Percentiles rank a stretch among this genome's conserved stretches.
Conservation (phyloP, 23 tunicate species). For the Botrylloides violaceus region DNA sequence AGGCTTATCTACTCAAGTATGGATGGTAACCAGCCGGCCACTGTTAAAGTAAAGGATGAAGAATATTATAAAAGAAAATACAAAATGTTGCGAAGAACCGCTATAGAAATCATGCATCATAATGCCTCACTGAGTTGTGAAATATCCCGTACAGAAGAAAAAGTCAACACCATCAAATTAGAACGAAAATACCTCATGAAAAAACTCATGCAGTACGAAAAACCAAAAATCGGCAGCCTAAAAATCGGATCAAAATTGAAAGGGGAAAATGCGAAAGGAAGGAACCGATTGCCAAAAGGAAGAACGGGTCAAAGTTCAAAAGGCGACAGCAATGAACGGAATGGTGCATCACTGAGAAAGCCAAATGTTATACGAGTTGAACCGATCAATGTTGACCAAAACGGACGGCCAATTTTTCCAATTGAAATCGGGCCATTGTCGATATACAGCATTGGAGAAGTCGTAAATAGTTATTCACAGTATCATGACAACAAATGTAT, state of each 20-base stretch:
- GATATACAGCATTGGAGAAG: constrained; percentile 15
- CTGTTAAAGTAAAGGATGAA: neutral
- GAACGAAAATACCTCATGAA: constrained; percentile 19
- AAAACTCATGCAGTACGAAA: constrained; percentile 25
- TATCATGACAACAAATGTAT: constrained; percentile 18
- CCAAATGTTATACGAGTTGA: neutral
- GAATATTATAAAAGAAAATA: constrained; percentile 17
- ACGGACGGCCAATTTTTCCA: constrained; percentile 21
- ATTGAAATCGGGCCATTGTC: constrained; percentile 19
- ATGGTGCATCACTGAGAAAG: neutral
- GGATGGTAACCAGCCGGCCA: too few species aligned
- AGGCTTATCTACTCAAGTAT: too few species aligned
- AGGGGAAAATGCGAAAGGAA: neutral
- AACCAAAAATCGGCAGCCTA: neutral
- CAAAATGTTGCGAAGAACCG: constrained; percentile 4
- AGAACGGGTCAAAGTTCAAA: neutral
- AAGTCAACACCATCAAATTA: constrained; percentile 1
- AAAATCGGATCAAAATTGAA: neutral
- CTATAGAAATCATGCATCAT: constrained; percentile 14
- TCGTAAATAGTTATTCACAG: neutral
- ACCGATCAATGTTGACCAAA: constrained; percentile 11
- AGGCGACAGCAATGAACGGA: neutral
- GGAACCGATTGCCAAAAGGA: neutral
- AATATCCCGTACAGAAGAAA: constrained; percentile 6
- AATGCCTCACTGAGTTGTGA: constrained; percentile 7